Evolutionary conservation across 2,113 vertebrate species (phyloP).

Genomic region (Calcarius ornatus): DNA sequence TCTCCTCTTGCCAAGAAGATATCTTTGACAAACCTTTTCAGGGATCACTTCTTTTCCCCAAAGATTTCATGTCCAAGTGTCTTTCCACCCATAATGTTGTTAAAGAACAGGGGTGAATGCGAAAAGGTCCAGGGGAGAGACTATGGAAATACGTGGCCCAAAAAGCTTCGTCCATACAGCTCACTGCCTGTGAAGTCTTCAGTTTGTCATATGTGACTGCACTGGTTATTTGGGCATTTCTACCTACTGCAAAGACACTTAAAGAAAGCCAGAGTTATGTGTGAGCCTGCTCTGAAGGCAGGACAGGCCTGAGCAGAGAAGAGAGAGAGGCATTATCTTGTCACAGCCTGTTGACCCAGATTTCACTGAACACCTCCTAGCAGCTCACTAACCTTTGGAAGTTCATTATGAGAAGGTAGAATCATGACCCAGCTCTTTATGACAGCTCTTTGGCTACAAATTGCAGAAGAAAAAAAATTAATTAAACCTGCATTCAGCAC

Average conservation of each 20-base stretch:
- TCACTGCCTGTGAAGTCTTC: background rate
- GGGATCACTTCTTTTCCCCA: background rate
- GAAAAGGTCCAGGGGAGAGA: background rate
- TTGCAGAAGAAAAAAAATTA: constrained; percentile 15
- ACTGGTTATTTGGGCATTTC: background rate
- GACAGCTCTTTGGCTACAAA: constrained; percentile 19
- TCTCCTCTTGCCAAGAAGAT: background rate
- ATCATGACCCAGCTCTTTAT: background rate
- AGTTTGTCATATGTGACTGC: background rate
- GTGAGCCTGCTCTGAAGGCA: background rate
- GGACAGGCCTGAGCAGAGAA: background rate
- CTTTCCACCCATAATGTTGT: background rate
- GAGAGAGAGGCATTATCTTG: background rate
- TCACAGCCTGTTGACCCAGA: background rate
- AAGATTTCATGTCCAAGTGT: background rate
- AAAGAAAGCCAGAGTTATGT: background rate
- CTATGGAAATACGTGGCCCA: fast-evolving
- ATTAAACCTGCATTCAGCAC: constrained; percentile 35
- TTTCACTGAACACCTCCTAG: background rate
- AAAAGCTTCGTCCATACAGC: background rate
- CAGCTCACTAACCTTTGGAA: constrained; percentile 12
- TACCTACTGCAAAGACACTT: background rate
- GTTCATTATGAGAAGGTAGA: background rate
- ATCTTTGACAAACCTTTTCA: background rate
- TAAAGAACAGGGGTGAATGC: background rate